Percentiles rank a stretch among this genome's conserved stretches.
Evolutionary conservation across 2,888 invertebrate genomes (phyloP).

Genomic region (Xylophagus ater): DNA sequence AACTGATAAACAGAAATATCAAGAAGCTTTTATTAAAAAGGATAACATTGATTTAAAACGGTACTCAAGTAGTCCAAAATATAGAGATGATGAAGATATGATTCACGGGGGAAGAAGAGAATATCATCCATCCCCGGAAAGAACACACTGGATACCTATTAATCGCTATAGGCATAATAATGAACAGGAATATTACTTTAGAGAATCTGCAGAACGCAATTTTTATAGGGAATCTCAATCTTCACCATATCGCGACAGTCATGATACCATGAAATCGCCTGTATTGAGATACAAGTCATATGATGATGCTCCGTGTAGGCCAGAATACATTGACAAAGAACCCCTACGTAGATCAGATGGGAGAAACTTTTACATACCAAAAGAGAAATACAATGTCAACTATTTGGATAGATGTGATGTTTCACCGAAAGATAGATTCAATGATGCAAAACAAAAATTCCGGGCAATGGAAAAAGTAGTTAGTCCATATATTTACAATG

Average conservation of each 20-base stretch:
- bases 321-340: not conserved
- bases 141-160: not conserved
- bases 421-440: slow-evolving; percentile 69
- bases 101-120: not conserved
- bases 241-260: slow-evolving; percentile 38
- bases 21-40: slow-evolving; percentile 29
- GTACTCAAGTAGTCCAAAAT: slow-evolving; percentile 10
- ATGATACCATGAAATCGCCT: slow-evolving; percentile 39
- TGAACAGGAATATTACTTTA: slow-evolving; percentile 23
- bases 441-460: slow-evolving; percentile 79
- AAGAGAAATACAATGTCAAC: not conserved
- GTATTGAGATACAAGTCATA: slow-evolving; percentile 35
- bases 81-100: slow-evolving; percentile 7
- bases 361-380: not conserved
- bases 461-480: slow-evolving; percentile 51
- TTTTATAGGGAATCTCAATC: slow-evolving; percentile 38
- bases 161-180: slow-evolving; percentile 1
- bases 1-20: slow-evolving; percentile 38
- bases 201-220: slow-evolving; percentile 35
- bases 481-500: slow-evolving; percentile 12
- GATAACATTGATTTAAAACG: slow-evolving; percentile 25
- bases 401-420: slow-evolving; percentile 15
- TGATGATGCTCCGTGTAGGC: slow-evolving; percentile 19
- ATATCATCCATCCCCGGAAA: slow-evolving; percentile 11
- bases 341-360: not conserved